Evolutionary conservation across 1,140 invertebrate genomes (phyloP).

Genomic region (Drosophila subobscura): DNA sequence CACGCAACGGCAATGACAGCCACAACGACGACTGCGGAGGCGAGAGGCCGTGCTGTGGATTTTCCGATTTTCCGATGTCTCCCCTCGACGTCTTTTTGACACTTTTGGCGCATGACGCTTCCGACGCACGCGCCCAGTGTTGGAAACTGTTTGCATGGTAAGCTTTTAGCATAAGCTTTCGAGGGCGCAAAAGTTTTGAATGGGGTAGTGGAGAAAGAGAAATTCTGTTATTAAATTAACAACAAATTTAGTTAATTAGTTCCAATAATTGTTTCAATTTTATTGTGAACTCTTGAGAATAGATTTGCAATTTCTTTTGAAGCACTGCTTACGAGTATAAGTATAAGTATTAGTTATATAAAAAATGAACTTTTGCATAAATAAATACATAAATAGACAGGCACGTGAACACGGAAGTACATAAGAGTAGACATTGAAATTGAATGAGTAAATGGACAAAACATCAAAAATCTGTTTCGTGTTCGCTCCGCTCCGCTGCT

Average conservation of each 20-base stretch:
- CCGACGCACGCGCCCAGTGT: slow-evolving; percentile 24
- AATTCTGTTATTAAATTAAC: neutral
- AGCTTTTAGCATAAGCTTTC: slow-evolving; percentile 26
- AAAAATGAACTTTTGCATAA: slow-evolving; percentile 62
- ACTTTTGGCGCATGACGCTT: slow-evolving; percentile 65
- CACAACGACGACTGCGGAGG: slow-evolving; percentile 63
- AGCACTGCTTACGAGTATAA: slow-evolving; percentile 58
- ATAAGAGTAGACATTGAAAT: slow-evolving; percentile 49
- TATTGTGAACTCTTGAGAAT: slow-evolving; percentile 53
- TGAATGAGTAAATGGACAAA: slow-evolving; percentile 21
- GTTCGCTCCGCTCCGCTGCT: slow-evolving; percentile 8
- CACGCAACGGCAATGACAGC: slow-evolving; percentile 68
- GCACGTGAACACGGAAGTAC: slow-evolving; percentile 49
- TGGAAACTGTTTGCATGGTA: neutral
- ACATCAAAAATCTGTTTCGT: slow-evolving; percentile 20
- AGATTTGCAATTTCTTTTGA: too few species aligned
- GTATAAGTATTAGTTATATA: slow-evolving; percentile 50
- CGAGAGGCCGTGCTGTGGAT: slow-evolving; percentile 43
- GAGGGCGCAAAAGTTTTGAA: slow-evolving; percentile 25
- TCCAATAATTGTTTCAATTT: slow-evolving; percentile 28
- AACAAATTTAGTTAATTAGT: neutral
- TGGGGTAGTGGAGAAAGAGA: neutral
- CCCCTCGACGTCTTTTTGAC: slow-evolving; percentile 17
- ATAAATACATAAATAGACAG: slow-evolving; percentile 71
- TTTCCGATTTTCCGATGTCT: slow-evolving; percentile 40